Conservation (phyloP, 1,140 invertebrate species). For the Rhopalosiphum padi region DNA sequence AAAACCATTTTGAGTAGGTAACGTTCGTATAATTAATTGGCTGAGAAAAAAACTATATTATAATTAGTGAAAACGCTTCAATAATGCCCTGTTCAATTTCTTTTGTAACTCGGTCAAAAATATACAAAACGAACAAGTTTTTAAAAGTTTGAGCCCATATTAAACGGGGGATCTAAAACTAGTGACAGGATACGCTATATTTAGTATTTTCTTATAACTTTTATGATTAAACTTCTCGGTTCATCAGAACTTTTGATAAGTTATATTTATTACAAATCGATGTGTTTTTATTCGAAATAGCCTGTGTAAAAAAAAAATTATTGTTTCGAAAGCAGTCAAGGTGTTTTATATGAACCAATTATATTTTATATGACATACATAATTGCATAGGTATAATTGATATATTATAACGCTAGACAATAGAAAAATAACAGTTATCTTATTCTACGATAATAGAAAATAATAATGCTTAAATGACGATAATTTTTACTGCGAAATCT, state of each 20-base stretch:
- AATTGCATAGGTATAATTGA: not conserved
- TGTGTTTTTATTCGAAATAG: not conserved
- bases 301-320: not conserved
- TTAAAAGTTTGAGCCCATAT: slow-evolving; percentile 18
- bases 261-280: not conserved
- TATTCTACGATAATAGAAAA: not conserved
- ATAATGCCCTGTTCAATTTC: slow-evolving; percentile 25
- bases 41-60: not conserved
- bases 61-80: not conserved
- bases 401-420: not conserved
- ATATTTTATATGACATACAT: not conserved
- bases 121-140: slow-evolving; percentile 29
- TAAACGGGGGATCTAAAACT: not conserved
- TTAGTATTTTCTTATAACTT: not conserved
- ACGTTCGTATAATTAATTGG: not conserved
- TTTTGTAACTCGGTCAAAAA: not conserved
- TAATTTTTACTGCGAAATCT: not conserved
- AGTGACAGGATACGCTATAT: not conserved
- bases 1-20: not conserved
- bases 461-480: not conserved
- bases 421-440: not conserved
- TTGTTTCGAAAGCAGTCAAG: not conserved
- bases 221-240: slow-evolving; percentile 19
- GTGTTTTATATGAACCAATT: not conserved
- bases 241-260: slow-evolving; percentile 20